Evolutionary conservation across 2,888 invertebrate genomes (phyloP).

Genomic region (Heliconius aoede): DNA sequence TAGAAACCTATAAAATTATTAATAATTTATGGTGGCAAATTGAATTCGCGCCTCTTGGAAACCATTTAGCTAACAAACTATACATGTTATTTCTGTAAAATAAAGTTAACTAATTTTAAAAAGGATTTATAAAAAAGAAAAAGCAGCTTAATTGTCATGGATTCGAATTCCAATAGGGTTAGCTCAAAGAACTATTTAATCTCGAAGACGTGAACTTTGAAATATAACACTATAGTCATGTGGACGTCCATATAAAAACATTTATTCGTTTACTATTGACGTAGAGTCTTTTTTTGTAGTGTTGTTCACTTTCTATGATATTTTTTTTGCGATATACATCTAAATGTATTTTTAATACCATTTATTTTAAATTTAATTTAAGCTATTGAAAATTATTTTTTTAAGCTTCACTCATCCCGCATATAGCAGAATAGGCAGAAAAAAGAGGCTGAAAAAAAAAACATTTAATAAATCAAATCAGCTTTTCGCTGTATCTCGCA

Average conservation of each 20-base stretch:
- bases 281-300: not conserved
- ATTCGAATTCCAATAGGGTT: not conserved
- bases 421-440: not conserved
- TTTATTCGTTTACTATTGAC: not conserved
- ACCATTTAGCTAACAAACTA: too few species aligned
- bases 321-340: not conserved
- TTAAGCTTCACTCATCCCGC: not conserved
- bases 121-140: not conserved
- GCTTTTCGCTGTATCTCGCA: too few species aligned
- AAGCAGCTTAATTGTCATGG: not conserved
- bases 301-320: not conserved
- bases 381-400: not conserved
- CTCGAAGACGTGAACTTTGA: not conserved
- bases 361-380: too few species aligned
- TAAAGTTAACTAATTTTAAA: too few species aligned
- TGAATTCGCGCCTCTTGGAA: too few species aligned
- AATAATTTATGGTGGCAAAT: too few species aligned
- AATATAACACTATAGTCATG: not conserved
- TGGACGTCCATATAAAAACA: not conserved
- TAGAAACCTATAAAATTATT: too few species aligned
- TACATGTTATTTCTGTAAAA: too few species aligned
- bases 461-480: too few species aligned
- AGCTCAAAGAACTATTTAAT: not conserved
- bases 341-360: too few species aligned
- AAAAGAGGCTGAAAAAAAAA: too few species aligned